Evolutionary conservation across 1,140 invertebrate genomes (phyloP).

Genomic region (Apocrypta bakeri): DNA sequence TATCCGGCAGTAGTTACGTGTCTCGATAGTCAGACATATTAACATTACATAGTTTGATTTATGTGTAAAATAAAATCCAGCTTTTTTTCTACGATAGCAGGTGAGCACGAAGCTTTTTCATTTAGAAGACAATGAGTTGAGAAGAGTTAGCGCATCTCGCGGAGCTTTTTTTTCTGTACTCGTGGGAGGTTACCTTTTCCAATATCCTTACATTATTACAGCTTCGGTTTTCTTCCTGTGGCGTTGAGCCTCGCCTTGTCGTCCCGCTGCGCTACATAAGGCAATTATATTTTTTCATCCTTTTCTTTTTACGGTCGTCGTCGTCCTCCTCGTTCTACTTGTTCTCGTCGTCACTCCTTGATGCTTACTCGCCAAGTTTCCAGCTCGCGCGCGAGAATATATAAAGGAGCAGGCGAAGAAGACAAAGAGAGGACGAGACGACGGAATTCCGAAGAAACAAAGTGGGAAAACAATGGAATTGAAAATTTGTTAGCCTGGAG

Average conservation of each 20-base stretch:
- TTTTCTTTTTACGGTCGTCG: no score
- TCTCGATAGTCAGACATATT: neutral
- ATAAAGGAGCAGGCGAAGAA: neutral
- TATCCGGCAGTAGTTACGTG: neutral
- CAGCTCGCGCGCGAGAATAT: neutral
- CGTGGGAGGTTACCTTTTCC: no score
- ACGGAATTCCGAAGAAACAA: neutral
- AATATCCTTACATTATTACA: no score
- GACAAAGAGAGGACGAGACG: neutral
- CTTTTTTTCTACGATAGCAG: no score
- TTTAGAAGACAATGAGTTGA: no score
- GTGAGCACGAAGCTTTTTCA: no score
- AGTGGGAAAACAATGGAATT: constrained; percentile 30
- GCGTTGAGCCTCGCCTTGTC: no score
- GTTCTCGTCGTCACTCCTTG: neutral
- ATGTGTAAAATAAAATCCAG: no score
- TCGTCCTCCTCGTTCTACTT: neutral
- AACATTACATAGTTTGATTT: neutral
- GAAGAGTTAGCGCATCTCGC: no score
- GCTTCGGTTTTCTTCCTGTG: no score
- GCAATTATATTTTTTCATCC: constrained; percentile 17
- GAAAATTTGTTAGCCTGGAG: constrained; percentile 21
- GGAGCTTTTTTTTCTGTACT: no score
- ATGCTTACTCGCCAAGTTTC: constrained; percentile 13
- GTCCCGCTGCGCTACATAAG: neutral